Conservation (phyloP, 2,113 vertebrate species). For the Seriola quinqueradiata region DNA sequence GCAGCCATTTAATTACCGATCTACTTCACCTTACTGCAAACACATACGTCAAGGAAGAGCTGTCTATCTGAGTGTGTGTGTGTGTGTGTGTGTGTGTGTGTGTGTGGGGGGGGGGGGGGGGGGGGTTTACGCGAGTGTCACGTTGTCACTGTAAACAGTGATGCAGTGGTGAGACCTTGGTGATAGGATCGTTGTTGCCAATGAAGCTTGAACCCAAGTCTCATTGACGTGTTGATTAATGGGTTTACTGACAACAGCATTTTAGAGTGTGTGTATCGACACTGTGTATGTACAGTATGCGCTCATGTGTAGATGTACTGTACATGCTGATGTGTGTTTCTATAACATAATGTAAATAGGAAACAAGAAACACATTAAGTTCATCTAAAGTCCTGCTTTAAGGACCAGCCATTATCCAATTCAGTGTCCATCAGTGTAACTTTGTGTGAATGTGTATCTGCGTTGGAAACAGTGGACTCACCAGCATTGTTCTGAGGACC, state of each 20-base stretch:
- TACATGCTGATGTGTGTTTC: not conserved
- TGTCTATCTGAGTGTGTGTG: not conserved
- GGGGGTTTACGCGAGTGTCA: not conserved
- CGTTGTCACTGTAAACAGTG: conserved; percentile 31
- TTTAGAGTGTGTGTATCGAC: conserved; percentile 4
- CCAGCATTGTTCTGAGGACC: conserved; percentile 89
- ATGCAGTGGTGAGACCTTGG: conserved; percentile 45
- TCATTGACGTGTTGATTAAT: conserved; percentile 45
- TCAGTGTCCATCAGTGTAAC: not conserved
- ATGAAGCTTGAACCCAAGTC: not conserved
- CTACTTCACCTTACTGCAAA: conserved; percentile 38
- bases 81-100: too few relatives aligned
- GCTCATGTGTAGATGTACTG: not conserved
- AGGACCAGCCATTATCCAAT: conserved; percentile 6
- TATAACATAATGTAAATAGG: conserved; percentile 2
- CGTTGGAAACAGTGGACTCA: conserved; percentile 74
- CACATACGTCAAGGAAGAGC: conserved; percentile 9
- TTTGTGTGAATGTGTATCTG: conserved; percentile 19
- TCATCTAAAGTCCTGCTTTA: conserved; percentile 14
- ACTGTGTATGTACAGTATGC: not conserved
- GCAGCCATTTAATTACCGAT: conserved; percentile 48
- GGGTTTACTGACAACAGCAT: conserved; percentile 46
- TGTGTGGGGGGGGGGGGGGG: not conserved
- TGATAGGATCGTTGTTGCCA: conserved; percentile 16
- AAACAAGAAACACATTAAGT: conserved; percentile 10